Evolutionary conservation across 2,797 vertebrate genomes (phyloP), one percentile per base, ranked within the genome.

Genomic region (Melanotaenia pygmaea): DNA sequence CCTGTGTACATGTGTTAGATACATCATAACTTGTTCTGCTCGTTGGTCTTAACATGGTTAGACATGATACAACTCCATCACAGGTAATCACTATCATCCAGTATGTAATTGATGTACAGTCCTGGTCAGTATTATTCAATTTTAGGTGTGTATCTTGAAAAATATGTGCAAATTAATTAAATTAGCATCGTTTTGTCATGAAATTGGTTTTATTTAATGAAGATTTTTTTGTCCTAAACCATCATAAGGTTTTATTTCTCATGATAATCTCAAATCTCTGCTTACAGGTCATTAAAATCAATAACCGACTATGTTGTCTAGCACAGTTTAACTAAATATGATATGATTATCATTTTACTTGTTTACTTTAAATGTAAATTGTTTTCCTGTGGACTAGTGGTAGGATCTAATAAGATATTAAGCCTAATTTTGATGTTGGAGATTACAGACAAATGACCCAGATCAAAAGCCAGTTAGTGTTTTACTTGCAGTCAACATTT

Each of bases 1-100:
- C 12, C 10, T 67, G 34, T 22, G 56, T 59, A 30, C 59, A 30
- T 54, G 51, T 26, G 22, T 54, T 47, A n/a, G 2, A 47, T 47
- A n/a, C 45, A n/a, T n/a, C 38, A 56, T 32, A 22, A 67, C 22
- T 37, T 20, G 51, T 45, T 51, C 40, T 47, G 61, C 26, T 59
- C 5, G 1, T 51, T 30, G 1, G 24, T 74, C 16, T n/a, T 47
- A 47, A 47, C 20, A 3, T n/a, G 8, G 45, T n/a, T n/a, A 47
- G 18, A n/a, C 20, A 20, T 47, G 2, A 8, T n/a, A 20, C 18
- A 18, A n/a, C 20, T 47, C 45, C 20, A 47, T 47, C 45, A 47
- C 7, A 47, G 20, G 7, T n/a, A 16, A 47, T 47, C 20, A 47
- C 45, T 47, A 9, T 47, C 45, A 47, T 47, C 45, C 20, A 47